A percentile compares a stretch with the other conserved stretches of the same genome.
Evolutionary conservation across 2,888 invertebrate genomes (phyloP).

Genomic region (Clostera curtula): DNA sequence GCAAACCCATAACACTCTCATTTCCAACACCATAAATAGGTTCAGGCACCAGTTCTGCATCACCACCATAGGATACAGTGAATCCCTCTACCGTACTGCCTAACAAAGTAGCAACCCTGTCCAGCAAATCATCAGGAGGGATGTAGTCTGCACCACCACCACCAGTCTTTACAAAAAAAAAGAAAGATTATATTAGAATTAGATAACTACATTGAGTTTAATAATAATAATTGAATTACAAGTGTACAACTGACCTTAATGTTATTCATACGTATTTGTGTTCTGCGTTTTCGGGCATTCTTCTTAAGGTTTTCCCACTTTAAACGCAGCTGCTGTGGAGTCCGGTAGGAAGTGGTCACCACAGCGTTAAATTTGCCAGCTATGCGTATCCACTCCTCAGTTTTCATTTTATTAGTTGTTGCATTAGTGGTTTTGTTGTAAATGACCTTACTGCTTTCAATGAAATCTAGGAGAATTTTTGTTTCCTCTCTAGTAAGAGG

Average conservation of each 20-base stretch:
- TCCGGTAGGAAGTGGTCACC: background rate
- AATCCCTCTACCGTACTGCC: background rate
- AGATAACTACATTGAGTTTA: too few relatives aligned
- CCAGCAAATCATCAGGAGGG: slow-evolving; percentile 2
- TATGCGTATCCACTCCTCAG: slow-evolving; percentile 1
- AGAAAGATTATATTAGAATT: background rate
- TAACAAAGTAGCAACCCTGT: slow-evolving; percentile 1
- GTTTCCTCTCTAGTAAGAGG: too few relatives aligned
- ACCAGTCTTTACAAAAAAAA: slow-evolving; percentile 2
- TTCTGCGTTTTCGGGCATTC: slow-evolving; percentile 3
- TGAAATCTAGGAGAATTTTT: background rate
- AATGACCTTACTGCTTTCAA: background rate
- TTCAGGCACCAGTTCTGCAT: too few relatives aligned
- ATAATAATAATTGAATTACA: too few relatives aligned
- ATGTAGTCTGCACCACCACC: background rate
- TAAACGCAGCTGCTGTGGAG: slow-evolving; percentile 3
- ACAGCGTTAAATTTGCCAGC: background rate
- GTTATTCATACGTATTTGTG: slow-evolving; percentile 2
- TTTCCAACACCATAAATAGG: too few relatives aligned
- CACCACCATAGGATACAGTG: slow-evolving; percentile 1
- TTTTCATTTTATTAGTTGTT: background rate
- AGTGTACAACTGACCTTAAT: too few relatives aligned
- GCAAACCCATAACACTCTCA: too few relatives aligned
- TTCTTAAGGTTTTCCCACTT: slow-evolving; percentile 4
- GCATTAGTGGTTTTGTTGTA: background rate